Evolutionary conservation across 2,888 invertebrate species (phyloP).

Genomic region (Thera britannica): DNA sequence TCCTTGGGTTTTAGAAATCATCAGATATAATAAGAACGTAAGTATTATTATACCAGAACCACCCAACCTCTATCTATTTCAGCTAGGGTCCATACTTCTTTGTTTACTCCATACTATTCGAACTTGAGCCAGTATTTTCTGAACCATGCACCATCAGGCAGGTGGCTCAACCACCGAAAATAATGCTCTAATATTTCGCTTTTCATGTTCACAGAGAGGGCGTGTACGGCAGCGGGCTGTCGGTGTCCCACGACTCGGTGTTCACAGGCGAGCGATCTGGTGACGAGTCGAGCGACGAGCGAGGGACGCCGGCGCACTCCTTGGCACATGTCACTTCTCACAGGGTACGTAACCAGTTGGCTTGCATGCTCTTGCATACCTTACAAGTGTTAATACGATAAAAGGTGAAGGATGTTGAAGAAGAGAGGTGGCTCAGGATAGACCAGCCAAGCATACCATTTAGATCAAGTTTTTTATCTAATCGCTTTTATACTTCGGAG

Average conservation of each 20-base stretch:
- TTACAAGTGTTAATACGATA: too few relatives aligned
- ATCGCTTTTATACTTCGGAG: too few relatives aligned
- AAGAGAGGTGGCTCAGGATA: too few relatives aligned
- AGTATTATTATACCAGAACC: too few relatives aligned
- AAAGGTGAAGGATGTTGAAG: too few relatives aligned
- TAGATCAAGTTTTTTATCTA: too few relatives aligned
- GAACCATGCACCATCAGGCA: not conserved
- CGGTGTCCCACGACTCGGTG: slow-evolving; percentile 96
- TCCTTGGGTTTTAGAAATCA: too few relatives aligned
- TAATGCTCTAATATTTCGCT: not conserved
- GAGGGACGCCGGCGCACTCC: slow-evolving; percentile 66
- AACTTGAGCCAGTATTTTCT: not conserved
- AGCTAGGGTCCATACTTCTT: too few relatives aligned
- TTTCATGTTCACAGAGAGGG: slow-evolving; percentile 66
- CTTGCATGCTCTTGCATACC: not conserved
- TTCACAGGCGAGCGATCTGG: slow-evolving; percentile 91
- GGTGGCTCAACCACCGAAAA: not conserved
- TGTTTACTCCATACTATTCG: not conserved
- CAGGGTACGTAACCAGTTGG: slow-evolving; percentile 57
- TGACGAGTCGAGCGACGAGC: slow-evolving; percentile 80
- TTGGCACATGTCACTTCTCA: slow-evolving; percentile 67
- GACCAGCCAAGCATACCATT: too few relatives aligned
- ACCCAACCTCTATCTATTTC: too few relatives aligned
- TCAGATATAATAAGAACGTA: too few relatives aligned
- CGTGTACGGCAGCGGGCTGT: slow-evolving; percentile 86